Evolutionary conservation across 2,797 vertebrate genomes (phyloP).

Genomic region (Cyclura pinguis): DNA sequence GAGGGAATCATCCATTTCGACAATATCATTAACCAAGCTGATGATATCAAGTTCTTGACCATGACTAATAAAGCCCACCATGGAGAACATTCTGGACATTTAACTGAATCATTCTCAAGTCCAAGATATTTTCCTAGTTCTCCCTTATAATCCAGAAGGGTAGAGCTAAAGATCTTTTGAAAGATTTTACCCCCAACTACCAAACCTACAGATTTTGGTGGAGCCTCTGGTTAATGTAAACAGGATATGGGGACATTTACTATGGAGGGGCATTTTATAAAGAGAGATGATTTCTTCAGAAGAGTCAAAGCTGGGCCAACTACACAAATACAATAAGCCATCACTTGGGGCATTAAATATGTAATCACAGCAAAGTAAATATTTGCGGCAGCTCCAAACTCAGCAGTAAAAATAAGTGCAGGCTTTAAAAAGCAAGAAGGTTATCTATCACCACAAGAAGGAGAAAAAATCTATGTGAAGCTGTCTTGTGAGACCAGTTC

Average conservation of each 20-base stretch:
- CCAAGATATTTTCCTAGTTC: neutral
- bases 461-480: neutral
- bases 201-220: neutral
- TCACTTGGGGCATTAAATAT: constrained; percentile 23
- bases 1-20: neutral
- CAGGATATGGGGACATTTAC: neutral
- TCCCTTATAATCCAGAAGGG: neutral
- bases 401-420: neutral
- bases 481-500: constrained; percentile 12
- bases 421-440: neutral
- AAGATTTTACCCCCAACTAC: no score
- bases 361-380: constrained; percentile 18
- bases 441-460: neutral
- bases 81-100: neutral
- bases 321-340: constrained; percentile 12
- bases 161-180: neutral
- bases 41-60: neutral
- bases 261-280: neutral
- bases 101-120: neutral
- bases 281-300: neutral
- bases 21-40: neutral
- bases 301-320: constrained; percentile 3
- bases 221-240: neutral
- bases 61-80: neutral
- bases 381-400: constrained; percentile 7